Evolutionary conservation across 2,113 vertebrate species (phyloP), one percentile per base, ranked within the genome.

Genomic region (Bufo gargarizans): DNA sequence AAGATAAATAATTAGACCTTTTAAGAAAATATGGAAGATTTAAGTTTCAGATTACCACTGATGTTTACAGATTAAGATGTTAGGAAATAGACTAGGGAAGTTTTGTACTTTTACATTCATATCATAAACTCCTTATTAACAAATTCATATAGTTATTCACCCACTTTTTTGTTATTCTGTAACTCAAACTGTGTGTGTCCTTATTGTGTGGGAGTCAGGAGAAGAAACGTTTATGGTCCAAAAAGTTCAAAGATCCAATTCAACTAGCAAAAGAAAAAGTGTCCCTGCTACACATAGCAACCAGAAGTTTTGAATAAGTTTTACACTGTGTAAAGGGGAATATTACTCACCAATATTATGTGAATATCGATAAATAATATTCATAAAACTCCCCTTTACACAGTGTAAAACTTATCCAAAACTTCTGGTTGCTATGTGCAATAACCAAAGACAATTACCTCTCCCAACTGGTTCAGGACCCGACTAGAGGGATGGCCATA

Each of bases 1-100:
- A 83, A 65, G 63, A 77, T 77, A 50, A 11, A 88, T 77, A 84
- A 84, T 88, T 88, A 84, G 49, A 88, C 12, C 69, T 19, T 33
- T 76, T 76, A 47, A 63, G 20, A 76, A 83, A 83, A 83, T 82
- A 76, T 76, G 59, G 86, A 74, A 20, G 50, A 12, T 50, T 33
- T 17, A 55, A 22, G 53, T 80, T 76, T 63, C 76, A 55, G 11
- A 69, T 78, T 86, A 43, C 49, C 55, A n/a, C 14, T 13, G n/a
- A 69, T 33, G 14, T 47, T 71, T 19, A 50, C 6, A 49, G 58
- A 74, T n/a, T 53, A n/a, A 9, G 33, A 33, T 74, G 67, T 53
- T 50, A 50, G 16, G n/a, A 74, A 82, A n/a, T 33, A 50, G 16
- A 43, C 14, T 65, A 63, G 14, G 4, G 33, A 63, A 59, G 43